A percentile compares a stretch with the other conserved stretches of the same genome.
Evolutionary conservation across 2,888 invertebrate genomes (phyloP).

Genomic region (Lasioglossum vierecki): DNA sequence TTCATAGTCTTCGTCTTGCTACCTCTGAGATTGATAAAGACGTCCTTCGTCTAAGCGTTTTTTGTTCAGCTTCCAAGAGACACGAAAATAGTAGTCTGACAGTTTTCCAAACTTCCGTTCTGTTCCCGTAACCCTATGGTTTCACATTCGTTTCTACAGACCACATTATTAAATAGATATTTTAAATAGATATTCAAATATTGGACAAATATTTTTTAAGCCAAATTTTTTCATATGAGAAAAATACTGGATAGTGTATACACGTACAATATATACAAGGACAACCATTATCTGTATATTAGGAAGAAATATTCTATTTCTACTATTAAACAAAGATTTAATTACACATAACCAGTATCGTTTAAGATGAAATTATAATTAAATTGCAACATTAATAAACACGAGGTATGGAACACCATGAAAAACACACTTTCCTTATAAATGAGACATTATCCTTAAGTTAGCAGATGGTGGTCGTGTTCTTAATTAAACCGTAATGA

Average conservation of each 20-base stretch:
- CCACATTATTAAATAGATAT: too few relatives aligned
- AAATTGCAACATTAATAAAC: background rate
- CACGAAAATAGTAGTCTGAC: background rate
- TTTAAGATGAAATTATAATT: background rate
- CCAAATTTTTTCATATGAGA: too few relatives aligned
- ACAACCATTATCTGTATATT: too few relatives aligned
- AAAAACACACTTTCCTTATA: background rate
- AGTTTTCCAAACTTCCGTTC: background rate
- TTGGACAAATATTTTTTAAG: too few relatives aligned
- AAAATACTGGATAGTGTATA: too few relatives aligned
- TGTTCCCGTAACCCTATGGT: background rate
- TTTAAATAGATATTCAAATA: too few relatives aligned
- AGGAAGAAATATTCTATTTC: too few relatives aligned
- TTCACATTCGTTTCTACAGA: background rate
- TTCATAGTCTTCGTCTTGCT: slow-evolving; percentile 50
- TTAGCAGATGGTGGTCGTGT: background rate
- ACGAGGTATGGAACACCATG: too few relatives aligned
- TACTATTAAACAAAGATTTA: too few relatives aligned
- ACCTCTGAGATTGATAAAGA: slow-evolving; percentile 30
- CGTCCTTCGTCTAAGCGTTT: background rate
- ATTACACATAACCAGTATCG: background rate
- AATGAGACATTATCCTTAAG: background rate
- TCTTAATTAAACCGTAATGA: slow-evolving; percentile 34
- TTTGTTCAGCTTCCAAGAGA: background rate
- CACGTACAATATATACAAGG: too few relatives aligned